Evolutionary conservation across 2,888 invertebrate species (phyloP).

Genomic region (Cataglyphis albicans): DNA sequence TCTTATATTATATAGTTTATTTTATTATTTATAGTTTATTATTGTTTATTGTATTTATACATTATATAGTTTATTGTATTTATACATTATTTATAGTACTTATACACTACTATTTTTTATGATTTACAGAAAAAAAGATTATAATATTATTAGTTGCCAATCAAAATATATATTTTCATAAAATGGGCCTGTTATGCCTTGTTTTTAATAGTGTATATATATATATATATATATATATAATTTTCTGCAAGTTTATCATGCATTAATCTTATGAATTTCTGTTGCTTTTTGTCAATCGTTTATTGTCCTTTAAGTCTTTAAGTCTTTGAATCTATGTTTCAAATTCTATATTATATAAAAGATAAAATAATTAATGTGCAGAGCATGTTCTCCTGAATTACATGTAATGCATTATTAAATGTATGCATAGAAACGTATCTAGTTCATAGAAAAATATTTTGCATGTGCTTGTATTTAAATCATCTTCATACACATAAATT

Average conservation of each 20-base stretch:
- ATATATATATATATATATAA: too few species aligned
- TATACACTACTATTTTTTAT: background rate
- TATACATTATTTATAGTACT: background rate
- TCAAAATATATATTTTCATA: background rate
- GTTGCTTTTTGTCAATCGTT: conserved; percentile 29
- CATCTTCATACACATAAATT: background rate
- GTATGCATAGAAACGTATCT: background rate
- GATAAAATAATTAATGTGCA: background rate
- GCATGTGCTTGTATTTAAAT: conserved; percentile 19
- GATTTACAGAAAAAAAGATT: background rate
- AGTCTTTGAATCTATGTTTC: background rate
- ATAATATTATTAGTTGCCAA: background rate
- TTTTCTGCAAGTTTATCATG: too few species aligned
- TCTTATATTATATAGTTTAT: conserved; percentile 70
- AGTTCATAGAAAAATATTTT: conserved; percentile 11
- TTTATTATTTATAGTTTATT: background rate
- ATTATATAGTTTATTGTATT: too few species aligned
- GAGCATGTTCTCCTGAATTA: conserved; percentile 18
- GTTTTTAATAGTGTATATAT: conserved; percentile 10
- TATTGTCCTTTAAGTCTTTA: conserved; percentile 6
- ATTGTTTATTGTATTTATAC: too few species aligned
- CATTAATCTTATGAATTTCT: background rate
- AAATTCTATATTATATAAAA: background rate
- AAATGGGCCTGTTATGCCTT: background rate
- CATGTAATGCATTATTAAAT: conserved; percentile 5